Base-by-base conservation (phyloP, 2,888 invertebrate species). In the Yponomeuta evonymella region DNA sequence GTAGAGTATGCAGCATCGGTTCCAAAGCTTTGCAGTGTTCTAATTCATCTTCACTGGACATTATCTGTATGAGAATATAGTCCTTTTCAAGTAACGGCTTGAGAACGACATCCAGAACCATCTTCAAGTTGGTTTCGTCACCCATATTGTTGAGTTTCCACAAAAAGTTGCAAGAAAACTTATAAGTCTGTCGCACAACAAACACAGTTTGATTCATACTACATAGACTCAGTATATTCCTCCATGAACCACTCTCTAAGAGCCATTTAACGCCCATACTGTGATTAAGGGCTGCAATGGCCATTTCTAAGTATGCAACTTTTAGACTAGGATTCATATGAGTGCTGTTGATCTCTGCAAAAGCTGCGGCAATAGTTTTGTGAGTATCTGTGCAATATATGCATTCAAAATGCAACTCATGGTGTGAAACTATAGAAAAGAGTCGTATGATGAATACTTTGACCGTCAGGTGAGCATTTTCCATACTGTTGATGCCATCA, bases 131-230 rank as follows among this genome's bases (percentile, higher is more conserved):
- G 15, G 82, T 79, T 67, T 82, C 81, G 75, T 94, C 93, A 62
- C 78, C 81, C 3, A 93, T 84, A 70, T 93, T 90, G 30, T 92
- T 88, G 1, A 93, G 82, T 80, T 92, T 93, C 85, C 93, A 93
- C 0, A 95, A 78, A 71, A 95, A 90, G 72, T 90, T 89, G 29
- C 93, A 92, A 29, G 95, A 86, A 76, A 96, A 94, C 72, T 93
- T 92, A 71, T 95, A 94, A 9, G 95, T 94, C 79, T 95, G 95
- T 63, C 94, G 92, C 0, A 94, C 93, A 11, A 96, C 94, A 79
- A 96, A 96, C 64, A 96, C 88, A 0, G 96, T 96, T 73, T 95
- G 94, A 81, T 94, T 94, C 71, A 93, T 89, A 75, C 95, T 93
- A 73, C 94, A 94, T 70, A 94, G 93, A 72, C 90, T 90, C 4